Percentiles rank a stretch among this genome's conserved stretches.
phyloP scores from a whole-genome alignment of 2,797 vertebrate species.

The Scolopax bukidnonensis region DNA sequence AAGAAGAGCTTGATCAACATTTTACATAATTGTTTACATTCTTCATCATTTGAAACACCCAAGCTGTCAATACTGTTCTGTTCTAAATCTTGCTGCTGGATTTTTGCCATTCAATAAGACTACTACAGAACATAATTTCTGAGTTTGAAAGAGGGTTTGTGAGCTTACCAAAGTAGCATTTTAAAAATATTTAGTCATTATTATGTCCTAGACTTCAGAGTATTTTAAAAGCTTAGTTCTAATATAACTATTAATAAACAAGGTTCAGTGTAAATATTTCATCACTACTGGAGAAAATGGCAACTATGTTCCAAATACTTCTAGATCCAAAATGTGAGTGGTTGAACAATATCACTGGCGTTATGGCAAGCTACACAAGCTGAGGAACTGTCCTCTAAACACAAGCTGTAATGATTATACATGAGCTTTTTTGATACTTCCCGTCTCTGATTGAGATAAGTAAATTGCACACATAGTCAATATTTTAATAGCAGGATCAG shows the following conservation, averaged over 20 bases:
- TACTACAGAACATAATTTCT: background rate
- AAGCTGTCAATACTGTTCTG: background rate
- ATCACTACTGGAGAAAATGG: background rate
- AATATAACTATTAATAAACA: background rate
- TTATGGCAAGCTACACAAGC: background rate
- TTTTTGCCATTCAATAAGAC: background rate
- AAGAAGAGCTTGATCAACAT: background rate
- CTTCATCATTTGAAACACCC: background rate
- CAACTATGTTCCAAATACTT: background rate
- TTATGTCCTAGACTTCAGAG: background rate
- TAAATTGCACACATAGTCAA: slow-evolving; percentile 9
- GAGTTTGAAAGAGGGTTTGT: background rate
- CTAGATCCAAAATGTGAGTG: background rate
- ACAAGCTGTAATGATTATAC: background rate
- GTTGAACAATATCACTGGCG: background rate
- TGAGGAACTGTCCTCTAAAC: background rate
- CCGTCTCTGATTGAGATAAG: background rate
- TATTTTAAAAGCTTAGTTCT: slow-evolving; percentile 12
- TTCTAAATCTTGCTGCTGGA: background rate
- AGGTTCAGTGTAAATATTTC: slow-evolving; percentile 21
- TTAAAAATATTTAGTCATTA: slow-evolving; percentile 17
- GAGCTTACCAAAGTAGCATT: background rate
- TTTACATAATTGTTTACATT: background rate
- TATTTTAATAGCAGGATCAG: slow-evolving; percentile 56
- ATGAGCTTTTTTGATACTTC: background rate